Base-by-base conservation (phyloP, 2,797 vertebrate species). In the Trachops cirrhosus region DNA sequence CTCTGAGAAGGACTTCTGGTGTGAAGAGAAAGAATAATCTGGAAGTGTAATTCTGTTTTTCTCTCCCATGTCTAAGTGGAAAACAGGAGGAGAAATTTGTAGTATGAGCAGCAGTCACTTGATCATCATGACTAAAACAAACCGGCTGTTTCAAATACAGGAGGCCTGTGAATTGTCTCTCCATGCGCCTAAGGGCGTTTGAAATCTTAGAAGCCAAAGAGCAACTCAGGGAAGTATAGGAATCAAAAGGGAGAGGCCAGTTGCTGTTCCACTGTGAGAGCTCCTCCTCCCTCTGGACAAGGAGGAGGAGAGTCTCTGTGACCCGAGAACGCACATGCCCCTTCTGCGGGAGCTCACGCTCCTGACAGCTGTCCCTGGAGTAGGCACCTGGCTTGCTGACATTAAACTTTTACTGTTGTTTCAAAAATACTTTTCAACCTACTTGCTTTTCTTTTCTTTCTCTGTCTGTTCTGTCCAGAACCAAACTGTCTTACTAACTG, bases 401-500 rank as follows among this genome's bases (percentile, higher is more conserved):
- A 57, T 91, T 95, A 91, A 97, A 93, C 37, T 96, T 97, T 93
- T 96, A 86, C 95, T 96, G 83, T 93, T 74, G 97, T 97, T 97
- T 7, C 79, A 95, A 96, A 87, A 74, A 6, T 93, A 62, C 95
- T 98, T 98, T 98, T 97, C 98, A 98, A 99, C 97, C 97, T 98
- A 97, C 98, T 98, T 98, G 98, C 98, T 98, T 98, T 98, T 98
- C 98, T 98, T 98, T 98, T 98, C 97, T 98, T 96, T 98, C 97
- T 98, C 98, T 98, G 96, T 98, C 98, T 99, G 97, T 98, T 99
- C 98, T 98, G 99, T 99, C 99, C 99, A 99, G 99, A 99, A 99
- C 99, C 99, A 99, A 99, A 99, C 99, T 99, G 99, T 99, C 99
- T 99, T 99, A 99, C 99, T 99, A 99, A 99, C 99, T 98, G 98